Evolutionary conservation across 2,113 vertebrate species (phyloP).

Genomic region (Pluvianellus socialis): DNA sequence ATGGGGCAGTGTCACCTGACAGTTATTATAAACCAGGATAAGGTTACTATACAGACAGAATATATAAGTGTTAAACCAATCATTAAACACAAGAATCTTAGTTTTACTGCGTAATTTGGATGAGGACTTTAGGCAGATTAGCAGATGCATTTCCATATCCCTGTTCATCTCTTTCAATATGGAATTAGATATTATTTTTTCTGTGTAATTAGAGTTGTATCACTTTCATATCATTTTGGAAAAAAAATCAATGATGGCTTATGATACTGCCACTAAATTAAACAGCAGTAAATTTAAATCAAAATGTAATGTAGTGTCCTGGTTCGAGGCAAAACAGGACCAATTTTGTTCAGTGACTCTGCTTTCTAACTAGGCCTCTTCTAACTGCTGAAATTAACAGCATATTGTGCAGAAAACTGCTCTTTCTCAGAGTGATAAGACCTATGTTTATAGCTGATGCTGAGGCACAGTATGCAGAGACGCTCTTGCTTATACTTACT

Average conservation of each 20-base stretch:
- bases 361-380: too few species aligned
- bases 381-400: too few species aligned
- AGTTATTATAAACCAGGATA: conserved; percentile 22
- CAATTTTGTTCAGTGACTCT: too few species aligned
- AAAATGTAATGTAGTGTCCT: neutral
- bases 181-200: neutral
- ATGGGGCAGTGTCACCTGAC: neutral
- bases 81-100: neutral
- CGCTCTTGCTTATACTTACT: too few species aligned
- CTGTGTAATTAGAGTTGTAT: neutral
- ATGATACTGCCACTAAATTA: neutral
- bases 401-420: too few species aligned
- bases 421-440: too few species aligned
- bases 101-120: neutral
- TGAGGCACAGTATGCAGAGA: too few species aligned
- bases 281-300: neutral
- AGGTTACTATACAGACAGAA: neutral
- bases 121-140: neutral
- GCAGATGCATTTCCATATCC: neutral
- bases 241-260: neutral
- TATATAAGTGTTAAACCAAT: conserved; percentile 5
- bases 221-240: neutral
- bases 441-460: too few species aligned
- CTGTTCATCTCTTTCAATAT: neutral
- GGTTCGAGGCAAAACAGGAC: too few species aligned